These are phyloP conservation scores for Salminus brasiliensis DNA, from an alignment of 2,113 vertebrate genomes.

Conservation along the genomic window DNA sequence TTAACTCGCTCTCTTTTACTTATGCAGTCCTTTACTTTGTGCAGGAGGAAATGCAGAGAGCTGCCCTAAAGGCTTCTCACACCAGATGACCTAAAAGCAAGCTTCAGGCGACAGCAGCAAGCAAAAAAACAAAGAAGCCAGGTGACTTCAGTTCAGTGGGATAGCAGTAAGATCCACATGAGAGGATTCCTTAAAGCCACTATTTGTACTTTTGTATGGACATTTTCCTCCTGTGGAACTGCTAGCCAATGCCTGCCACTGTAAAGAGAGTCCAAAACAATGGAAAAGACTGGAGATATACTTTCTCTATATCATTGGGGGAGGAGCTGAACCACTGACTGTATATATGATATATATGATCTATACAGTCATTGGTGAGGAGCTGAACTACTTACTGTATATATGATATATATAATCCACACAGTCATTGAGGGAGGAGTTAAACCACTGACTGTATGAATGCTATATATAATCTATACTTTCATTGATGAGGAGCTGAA, in stretches of 20 bases:
- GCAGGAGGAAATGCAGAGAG: neutral
- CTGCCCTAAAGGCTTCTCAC: neutral
- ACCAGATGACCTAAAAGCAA: constrained; percentile 3
- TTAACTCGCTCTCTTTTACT: constrained; percentile 11
- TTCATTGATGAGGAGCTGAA: too few species aligned
- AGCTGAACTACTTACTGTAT: too few species aligned
- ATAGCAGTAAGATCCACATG: neutral
- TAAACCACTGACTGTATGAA: too few species aligned
- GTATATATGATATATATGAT: too few species aligned
- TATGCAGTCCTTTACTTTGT: neutral
- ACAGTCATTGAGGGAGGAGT: too few species aligned
- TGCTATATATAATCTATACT: too few species aligned
- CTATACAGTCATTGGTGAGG: too few species aligned
- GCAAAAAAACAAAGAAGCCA: neutral
- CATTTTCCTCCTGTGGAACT: too few species aligned
- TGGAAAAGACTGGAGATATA: neutral
- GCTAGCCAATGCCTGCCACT: neutral
- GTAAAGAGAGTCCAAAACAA: neutral
- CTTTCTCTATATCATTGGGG: too few species aligned
- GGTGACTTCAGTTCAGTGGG: neutral
- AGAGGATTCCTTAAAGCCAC: neutral
- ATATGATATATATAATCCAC: too few species aligned
- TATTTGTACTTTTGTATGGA: neutral
- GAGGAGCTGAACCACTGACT: too few species aligned
- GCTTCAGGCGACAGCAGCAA: neutral